phyloP scores from a whole-genome alignment of 2,888 invertebrate genomes.

The Ennomos quercinarius region DNA sequence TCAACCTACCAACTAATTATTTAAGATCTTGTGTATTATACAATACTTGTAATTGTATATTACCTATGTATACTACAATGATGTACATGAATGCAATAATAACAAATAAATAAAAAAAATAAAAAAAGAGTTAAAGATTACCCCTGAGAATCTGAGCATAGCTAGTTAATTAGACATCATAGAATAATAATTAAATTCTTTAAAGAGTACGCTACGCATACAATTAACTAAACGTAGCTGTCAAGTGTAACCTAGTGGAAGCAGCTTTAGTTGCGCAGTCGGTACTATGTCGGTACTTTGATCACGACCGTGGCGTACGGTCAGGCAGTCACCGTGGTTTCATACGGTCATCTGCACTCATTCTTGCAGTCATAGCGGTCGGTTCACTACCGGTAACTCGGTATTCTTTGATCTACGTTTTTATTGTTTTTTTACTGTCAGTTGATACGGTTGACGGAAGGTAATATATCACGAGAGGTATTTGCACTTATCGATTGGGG shows the following conservation, averaged over 20 bases:
- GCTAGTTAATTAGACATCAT: too few relatives aligned
- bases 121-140: too few relatives aligned
- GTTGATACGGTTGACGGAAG: constrained; percentile 31
- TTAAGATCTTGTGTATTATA: too few relatives aligned
- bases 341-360: constrained; percentile 28
- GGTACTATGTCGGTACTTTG: constrained; percentile 29
- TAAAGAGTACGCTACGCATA: neutral
- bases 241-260: constrained; percentile 43
- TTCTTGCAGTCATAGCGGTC: constrained; percentile 25
- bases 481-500: constrained; percentile 23
- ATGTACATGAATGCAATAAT: too few relatives aligned
- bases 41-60: too few relatives aligned
- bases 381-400: constrained; percentile 27
- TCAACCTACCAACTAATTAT: too few relatives aligned
- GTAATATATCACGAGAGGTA: constrained; percentile 12
- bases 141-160: too few relatives aligned
- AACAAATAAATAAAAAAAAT: too few relatives aligned
- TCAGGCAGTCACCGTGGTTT: constrained; percentile 14
- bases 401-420: constrained; percentile 22
- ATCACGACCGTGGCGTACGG: constrained; percentile 32
- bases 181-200: too few relatives aligned
- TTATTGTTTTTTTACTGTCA: constrained; percentile 21
- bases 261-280: constrained; percentile 29
- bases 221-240: constrained; percentile 35
- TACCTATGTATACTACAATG: too few relatives aligned